Base-by-base conservation (phyloP, 2,888 invertebrate genomes). In the Eurois occulta region DNA sequence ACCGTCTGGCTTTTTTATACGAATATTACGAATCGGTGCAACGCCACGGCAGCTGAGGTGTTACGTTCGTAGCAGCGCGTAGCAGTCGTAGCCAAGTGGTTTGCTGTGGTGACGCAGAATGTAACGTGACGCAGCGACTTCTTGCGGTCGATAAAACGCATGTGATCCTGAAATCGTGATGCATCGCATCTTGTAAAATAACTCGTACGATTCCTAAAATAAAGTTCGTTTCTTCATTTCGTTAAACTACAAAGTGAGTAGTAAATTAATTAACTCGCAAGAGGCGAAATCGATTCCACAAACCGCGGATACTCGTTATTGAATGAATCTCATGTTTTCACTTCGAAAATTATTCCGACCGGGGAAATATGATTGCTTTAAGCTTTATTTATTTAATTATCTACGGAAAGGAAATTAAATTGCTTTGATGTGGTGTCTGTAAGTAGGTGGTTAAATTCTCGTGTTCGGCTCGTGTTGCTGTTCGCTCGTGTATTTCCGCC, bases 351-450 rank as follows among this genome's bases (percentile, higher is more conserved):
- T 75, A 76, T 80, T 80, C 24, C 38, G 52, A 64, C 38, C 65
- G 28, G 46, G 24, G 16, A 72, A 77, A 68, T 83, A 75, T 80
- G 60, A 79, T 81, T 75, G 58, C 68, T 78, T 69, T 58, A 62
- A 43, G 69, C 72, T 80, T 73, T 77, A 72, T 84, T 77, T 83
- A 85, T 80, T 76, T 80, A 85, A 85, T 83, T 75, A 75, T 66
- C 52, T 77, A 72, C 65, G 41, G 46, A 60, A 75, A 74, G 76
- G 60, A 60, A 72, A 46, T 78, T 64, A 86, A 83, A 84, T 86
- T 78, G 81, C 60, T 84, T 86, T 84, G 77, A 81, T 76, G 86
- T 80, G 77, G 82, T 67, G 77, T 74, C 64, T 75, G 32, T 81
- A 71, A 60, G 71, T 79, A 75, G 64, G 70, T 84, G 73, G 78